Percentiles rank a stretch among this genome's conserved stretches.
Conservation (phyloP, 2,888 invertebrate species). For the Diarsia brunnea region DNA sequence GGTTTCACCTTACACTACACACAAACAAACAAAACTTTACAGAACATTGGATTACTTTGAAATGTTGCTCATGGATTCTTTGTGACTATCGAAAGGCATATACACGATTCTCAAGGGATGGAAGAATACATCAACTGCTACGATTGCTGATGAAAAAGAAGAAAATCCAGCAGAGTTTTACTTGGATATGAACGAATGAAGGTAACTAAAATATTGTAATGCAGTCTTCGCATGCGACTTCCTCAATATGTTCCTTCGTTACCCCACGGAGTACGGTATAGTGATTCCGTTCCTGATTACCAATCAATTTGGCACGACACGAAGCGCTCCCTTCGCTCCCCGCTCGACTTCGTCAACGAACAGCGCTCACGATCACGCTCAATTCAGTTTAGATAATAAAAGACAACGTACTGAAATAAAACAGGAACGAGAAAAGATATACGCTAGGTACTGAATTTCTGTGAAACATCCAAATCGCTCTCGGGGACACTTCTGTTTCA, state of each 20-base stretch:
- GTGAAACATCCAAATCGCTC: constrained; percentile 73
- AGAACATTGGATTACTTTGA: constrained; percentile 52
- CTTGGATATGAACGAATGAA: not conserved
- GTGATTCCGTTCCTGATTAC: constrained; percentile 63
- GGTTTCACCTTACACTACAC: constrained; percentile 24
- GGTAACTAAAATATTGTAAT: constrained; percentile 8
- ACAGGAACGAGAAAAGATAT: constrained; percentile 54
- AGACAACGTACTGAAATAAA: constrained; percentile 64
- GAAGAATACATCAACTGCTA: constrained; percentile 31
- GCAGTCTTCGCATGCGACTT: constrained; percentile 14
- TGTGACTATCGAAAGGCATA: constrained; percentile 57
- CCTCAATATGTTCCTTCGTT: constrained; percentile 52
- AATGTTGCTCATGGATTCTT: constrained; percentile 57
- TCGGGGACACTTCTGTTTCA: constrained; percentile 85
- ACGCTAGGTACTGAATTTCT: constrained; percentile 62
- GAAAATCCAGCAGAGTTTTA: constrained; percentile 7
- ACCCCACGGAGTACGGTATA: constrained; percentile 47
- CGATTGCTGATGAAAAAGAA: constrained; percentile 28
- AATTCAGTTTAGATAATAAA: constrained; percentile 66
- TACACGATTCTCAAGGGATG: constrained; percentile 39
- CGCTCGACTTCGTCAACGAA: constrained; percentile 52
- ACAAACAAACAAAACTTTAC: constrained; percentile 46
- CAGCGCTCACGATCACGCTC: constrained; percentile 60
- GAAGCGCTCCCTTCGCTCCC: constrained; percentile 48
- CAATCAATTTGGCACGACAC: constrained; percentile 66